A percentile compares a stretch with the other conserved stretches of the same genome.
Evolutionary conservation across 2,797 vertebrate genomes (phyloP).

Genomic region (Hydrophis major): DNA sequence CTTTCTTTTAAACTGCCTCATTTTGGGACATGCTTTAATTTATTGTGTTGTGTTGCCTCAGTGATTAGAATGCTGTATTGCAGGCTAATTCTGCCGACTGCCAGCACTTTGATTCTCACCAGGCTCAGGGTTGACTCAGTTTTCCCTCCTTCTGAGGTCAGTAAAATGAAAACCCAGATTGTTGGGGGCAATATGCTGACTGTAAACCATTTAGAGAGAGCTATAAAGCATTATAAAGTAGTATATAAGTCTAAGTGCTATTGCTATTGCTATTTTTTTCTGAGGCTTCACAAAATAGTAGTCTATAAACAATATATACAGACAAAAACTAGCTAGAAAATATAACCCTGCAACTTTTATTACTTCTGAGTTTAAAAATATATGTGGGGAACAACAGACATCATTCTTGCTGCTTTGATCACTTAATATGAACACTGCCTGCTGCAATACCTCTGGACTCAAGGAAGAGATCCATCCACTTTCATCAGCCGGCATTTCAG

Average conservation of each 20-base stretch:
- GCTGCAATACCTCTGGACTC: slow-evolving; percentile 74
- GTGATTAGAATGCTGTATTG: neutral
- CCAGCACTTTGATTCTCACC: neutral
- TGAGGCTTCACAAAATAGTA: neutral
- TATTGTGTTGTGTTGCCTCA: neutral
- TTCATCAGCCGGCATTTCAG: slow-evolving; percentile 78
- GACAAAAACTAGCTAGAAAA: neutral
- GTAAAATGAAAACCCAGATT: neutral
- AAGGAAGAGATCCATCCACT: slow-evolving; percentile 81
- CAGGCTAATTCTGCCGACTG: neutral
- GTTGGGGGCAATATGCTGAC: neutral
- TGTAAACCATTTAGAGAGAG: neutral
- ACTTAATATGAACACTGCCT: neutral
- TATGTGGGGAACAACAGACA: neutral
- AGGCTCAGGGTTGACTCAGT: too few species aligned
- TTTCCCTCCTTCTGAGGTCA: neutral
- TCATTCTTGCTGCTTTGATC: neutral
- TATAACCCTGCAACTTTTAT: slow-evolving; percentile 4
- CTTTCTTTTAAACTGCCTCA: neutral
- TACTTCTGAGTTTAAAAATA: neutral
- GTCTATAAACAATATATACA: neutral
- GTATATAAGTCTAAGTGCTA: neutral
- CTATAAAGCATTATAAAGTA: neutral
- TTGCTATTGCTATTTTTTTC: neutral
- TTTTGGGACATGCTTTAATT: neutral